These are phyloP conservation scores for Neuroterus valhalla DNA, from an alignment of 1,140 invertebrate species.

Conservation along the genomic window DNA sequence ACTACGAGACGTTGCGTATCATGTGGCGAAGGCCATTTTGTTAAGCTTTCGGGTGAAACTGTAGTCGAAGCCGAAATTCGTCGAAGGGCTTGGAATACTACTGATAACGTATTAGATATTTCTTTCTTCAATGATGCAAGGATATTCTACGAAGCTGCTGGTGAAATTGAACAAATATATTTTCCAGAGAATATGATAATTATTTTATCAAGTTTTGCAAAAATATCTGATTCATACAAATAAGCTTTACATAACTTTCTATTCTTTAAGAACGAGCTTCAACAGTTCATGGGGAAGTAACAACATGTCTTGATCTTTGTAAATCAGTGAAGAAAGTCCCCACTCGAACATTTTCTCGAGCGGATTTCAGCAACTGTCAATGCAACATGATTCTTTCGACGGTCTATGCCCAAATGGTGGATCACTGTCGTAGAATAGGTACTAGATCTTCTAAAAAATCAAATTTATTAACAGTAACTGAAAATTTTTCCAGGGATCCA, in stretches of 20 bases:
- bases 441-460: conserved; percentile 39
- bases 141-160: neutral
- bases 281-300: neutral
- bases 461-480: conserved; percentile 12
- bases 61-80: conserved; percentile 50
- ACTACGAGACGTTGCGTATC: conserved; percentile 75
- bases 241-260: neutral
- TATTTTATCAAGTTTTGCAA: too few relatives aligned
- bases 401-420: conserved; percentile 77
- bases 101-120: conserved; percentile 38
- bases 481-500: conserved; percentile 56
- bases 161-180: neutral
- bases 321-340: conserved; percentile 42
- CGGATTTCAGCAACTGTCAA: conserved; percentile 74
- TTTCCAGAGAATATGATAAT: too few relatives aligned
- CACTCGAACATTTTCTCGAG: conserved; percentile 66
- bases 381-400: conserved; percentile 76
- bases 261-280: neutral
- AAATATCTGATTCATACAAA: too few relatives aligned
- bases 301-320: neutral
- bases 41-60: conserved; percentile 70
- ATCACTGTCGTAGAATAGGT: conserved; percentile 77
- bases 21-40: conserved; percentile 76
- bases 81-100: neutral
- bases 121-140: neutral